These are phyloP conservation scores for Helogale parvula DNA, from an alignment of 2,113 vertebrate species.

Conservation along the genomic window DNA sequence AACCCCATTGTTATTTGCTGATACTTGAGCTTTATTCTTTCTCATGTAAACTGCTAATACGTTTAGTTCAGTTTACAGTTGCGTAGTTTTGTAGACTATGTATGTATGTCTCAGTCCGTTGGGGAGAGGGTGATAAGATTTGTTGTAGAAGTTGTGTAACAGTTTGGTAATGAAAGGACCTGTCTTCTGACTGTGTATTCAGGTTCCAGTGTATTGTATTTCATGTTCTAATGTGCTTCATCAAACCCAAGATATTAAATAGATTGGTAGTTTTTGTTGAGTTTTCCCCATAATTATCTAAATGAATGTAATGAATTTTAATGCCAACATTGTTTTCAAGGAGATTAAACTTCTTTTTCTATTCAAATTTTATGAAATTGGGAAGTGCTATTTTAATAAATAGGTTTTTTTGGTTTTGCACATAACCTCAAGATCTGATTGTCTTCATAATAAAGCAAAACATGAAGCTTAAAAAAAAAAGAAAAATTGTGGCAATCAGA, in stretches of 20 bases:
- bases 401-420: neutral
- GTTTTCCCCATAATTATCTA: conserved; percentile 49
- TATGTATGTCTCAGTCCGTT: no score
- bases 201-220: neutral
- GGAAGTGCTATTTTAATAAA: conserved; percentile 39
- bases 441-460: conserved; percentile 22
- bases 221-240: conserved; percentile 33
- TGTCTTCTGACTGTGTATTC: conserved; percentile 4
- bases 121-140: neutral
- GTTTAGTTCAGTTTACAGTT: neutral
- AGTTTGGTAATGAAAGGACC: neutral
- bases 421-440: neutral
- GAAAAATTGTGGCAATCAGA: neutral
- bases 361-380: conserved; percentile 41
- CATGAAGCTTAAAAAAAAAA: neutral
- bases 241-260: conserved; percentile 23
- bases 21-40: neutral
- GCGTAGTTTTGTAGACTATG: neutral
- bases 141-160: neutral
- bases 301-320: conserved; percentile 63
- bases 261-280: conserved; percentile 34
- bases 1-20: neutral
- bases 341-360: conserved; percentile 53
- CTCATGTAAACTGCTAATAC: neutral
- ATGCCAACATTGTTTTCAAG: conserved; percentile 57